Base-by-base conservation (phyloP, 2,113 vertebrate species). In the Oophaga pumilio region DNA sequence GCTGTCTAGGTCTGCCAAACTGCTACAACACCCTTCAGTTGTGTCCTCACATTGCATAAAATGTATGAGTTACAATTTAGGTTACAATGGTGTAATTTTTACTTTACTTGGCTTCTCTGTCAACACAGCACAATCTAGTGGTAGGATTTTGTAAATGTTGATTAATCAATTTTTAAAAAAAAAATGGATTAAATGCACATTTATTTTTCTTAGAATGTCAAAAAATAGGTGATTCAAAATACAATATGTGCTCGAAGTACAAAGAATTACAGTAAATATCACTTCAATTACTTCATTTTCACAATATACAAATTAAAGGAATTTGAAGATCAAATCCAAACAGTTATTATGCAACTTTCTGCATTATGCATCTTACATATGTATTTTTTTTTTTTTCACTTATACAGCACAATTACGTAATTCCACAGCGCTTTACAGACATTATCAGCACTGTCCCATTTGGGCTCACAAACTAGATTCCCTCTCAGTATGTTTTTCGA, bases 51-150 rank as follows among this genome's bases (percentile, higher is more conserved):
- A 24, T 43, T 60, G 15, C 8, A 26, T 53, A 14, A 78, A 89
- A 71, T 71, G 53, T 5, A 69, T 66, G 13, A 43, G 73, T 20
- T 57, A 53, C 9, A 78, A 9, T 53, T 53, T 10, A 81, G 14
- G 33, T 43, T 43, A 43, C 33, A 43, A 20, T 53, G 33, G n/a
- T 50, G 8, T 64, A 86, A 80, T 88, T 90, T 89, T 6, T 22
- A 1, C 8, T 88, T 71, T 57, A 89, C 83, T 13, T 24, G 79
- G 82, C 26, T 73, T 89, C 68, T 28, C 5, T 13, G 71, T 8
- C 22, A 2, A 56, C 15, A 79, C 64, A 85, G 80, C 77, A 22
- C 0, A 0, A 5, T 71, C 84, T 88, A 89, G 1, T 91, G 85
- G 85, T 18, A 77, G 26, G 60, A 60, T 22, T 62, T 33, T 59